Evolutionary conservation across 2,113 vertebrate species (phyloP).

Genomic region (Danionella cerebrum): DNA sequence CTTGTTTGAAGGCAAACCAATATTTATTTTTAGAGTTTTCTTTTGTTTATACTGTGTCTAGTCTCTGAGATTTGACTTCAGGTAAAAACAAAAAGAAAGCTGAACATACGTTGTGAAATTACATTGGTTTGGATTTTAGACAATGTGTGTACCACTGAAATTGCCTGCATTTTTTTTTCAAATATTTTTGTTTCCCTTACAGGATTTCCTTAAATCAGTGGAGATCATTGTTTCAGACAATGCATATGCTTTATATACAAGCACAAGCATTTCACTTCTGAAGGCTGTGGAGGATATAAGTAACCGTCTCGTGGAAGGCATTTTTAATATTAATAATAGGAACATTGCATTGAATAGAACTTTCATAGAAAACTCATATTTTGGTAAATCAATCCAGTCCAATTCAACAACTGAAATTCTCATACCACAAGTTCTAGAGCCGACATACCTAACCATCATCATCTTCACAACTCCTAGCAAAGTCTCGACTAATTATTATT

Average conservation of each 20-base stretch:
- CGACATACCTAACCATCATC: slow-evolving; percentile 56
- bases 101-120: too few relatives aligned
- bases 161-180: not conserved
- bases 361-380: slow-evolving; percentile 26
- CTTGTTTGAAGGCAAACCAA: too few relatives aligned
- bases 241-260: slow-evolving; percentile 40
- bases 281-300: slow-evolving; percentile 62
- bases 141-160: too few relatives aligned
- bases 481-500: slow-evolving; percentile 54
- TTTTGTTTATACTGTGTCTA: too few relatives aligned
- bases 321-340: not conserved
- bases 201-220: slow-evolving; percentile 54
- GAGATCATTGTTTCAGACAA: slow-evolving; percentile 39
- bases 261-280: slow-evolving; percentile 57
- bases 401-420: slow-evolving; percentile 46
- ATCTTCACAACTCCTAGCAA: slow-evolving; percentile 55
- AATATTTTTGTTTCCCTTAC: slow-evolving; percentile 20
- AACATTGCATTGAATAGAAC: slow-evolving; percentile 41
- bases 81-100: too few relatives aligned
- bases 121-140: too few relatives aligned
- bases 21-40: too few relatives aligned
- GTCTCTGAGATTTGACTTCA: too few relatives aligned
- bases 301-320: not conserved
- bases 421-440: slow-evolving; percentile 43
- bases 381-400: not conserved